Conservation (phyloP, 2,113 vertebrate genomes). For the Aleadryas rufinucha region DNA sequence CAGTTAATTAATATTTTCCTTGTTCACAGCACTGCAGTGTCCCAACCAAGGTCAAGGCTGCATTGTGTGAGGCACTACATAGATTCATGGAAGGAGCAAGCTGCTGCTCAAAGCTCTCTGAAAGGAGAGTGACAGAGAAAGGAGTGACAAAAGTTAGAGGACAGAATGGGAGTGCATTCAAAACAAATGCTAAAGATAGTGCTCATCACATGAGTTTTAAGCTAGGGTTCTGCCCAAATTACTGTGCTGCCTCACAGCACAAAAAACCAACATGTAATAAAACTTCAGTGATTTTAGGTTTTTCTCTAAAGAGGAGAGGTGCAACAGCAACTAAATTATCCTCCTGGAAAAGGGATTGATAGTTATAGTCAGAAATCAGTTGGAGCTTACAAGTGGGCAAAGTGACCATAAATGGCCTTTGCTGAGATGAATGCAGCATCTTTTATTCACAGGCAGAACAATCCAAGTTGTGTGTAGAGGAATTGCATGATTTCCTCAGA, state of each 20-base stretch:
- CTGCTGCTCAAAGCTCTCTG: not conserved
- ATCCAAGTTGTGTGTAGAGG: not conserved
- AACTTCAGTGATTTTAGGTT: not conserved
- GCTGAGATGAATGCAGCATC: not conserved
- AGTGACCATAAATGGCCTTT: not conserved
- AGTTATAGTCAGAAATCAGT: not conserved
- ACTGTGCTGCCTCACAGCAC: not conserved
- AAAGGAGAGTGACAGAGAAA: too few relatives aligned
- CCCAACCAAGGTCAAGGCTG: not conserved
- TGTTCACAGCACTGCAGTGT: conserved; percentile 7
- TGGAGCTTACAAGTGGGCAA: not conserved
- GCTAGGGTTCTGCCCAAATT: not conserved
- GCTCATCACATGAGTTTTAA: not conserved
- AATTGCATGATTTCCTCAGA: not conserved
- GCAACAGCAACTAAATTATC: not conserved
- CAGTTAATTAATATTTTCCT: conserved; percentile 41
- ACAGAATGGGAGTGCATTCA: not conserved
- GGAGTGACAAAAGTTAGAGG: not conserved
- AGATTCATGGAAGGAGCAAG: not conserved
- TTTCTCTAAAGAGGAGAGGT: not conserved
- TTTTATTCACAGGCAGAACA: not conserved
- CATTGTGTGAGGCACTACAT: not conserved
- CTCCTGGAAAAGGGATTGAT: not conserved
- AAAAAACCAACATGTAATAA: not conserved
- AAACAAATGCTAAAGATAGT: not conserved